These are phyloP conservation scores for Sinella curviseta DNA, from an alignment of 1,140 invertebrate species.

Conservation along the genomic window DNA sequence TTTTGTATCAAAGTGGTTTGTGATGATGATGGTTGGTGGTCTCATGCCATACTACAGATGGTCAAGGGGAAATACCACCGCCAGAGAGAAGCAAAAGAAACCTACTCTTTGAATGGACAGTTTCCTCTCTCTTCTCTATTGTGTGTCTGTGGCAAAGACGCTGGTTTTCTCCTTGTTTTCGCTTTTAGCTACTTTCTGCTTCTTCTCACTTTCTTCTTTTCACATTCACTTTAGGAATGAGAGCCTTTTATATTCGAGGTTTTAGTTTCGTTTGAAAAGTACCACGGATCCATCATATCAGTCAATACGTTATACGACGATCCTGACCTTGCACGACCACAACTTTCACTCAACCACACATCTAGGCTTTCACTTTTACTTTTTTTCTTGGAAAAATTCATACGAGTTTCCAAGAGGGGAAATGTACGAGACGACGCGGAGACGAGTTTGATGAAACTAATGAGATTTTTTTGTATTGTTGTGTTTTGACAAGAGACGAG, in stretches of 20 bases:
- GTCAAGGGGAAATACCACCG: neutral
- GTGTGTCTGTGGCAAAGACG: neutral
- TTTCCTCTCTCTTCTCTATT: neutral
- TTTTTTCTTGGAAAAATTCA: neutral
- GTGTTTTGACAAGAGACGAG: slow-evolving; percentile 9
- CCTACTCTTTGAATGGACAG: neutral
- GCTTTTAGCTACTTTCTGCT: neutral
- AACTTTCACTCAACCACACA: neutral
- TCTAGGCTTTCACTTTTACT: neutral
- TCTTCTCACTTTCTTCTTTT: neutral
- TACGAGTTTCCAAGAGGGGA: neutral
- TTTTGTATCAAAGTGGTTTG: neutral
- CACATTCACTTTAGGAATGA: neutral
- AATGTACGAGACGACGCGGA: neutral
- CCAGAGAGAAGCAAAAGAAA: neutral
- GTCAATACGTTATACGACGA: no score
- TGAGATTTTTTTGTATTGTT: slow-evolving; percentile 39
- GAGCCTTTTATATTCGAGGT: no score
- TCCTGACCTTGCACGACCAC: slow-evolving; percentile 11
- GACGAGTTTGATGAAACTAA: slow-evolving; percentile 46
- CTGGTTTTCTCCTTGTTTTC: neutral
- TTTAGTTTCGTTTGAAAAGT: no score
- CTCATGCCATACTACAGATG: neutral
- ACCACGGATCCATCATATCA: neutral
- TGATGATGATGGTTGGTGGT: neutral